Percentiles rank a stretch among this genome's conserved stretches.
Evolutionary conservation across 2,797 vertebrate genomes (phyloP).

Genomic region (Tragopan temminckii): DNA sequence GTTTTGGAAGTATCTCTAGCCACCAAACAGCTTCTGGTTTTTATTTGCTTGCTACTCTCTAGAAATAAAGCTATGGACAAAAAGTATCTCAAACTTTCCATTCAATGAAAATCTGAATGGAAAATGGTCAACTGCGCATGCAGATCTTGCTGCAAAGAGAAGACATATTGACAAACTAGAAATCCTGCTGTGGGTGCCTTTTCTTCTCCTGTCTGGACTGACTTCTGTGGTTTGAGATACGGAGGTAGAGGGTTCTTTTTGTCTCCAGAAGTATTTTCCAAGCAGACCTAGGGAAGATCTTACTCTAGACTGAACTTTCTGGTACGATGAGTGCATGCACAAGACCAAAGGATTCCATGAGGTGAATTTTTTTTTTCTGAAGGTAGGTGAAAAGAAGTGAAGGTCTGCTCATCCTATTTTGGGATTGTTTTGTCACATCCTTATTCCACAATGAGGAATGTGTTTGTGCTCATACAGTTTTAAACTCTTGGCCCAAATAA

Average conservation of each 20-base stretch:
- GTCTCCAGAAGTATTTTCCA: background rate
- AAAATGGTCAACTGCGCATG: background rate
- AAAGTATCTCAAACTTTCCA: background rate
- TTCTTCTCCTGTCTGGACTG: background rate
- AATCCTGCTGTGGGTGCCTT: background rate
- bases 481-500: slow-evolving; percentile 19
- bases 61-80: background rate
- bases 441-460: background rate
- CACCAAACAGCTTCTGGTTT: background rate
- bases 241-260: background rate
- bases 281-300: background rate
- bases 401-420: background rate
- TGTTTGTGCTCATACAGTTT: background rate
- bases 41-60: background rate
- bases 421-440: background rate
- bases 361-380: background rate
- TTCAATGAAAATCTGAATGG: fast-evolving
- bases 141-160: background rate
- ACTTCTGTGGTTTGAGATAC: background rate
- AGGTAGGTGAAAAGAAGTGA: background rate
- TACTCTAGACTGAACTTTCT: background rate
- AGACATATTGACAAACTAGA: background rate
- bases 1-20: background rate
- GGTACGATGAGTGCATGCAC: background rate
- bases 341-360: background rate